Evolutionary conservation across 2,113 vertebrate species (phyloP).

Genomic region (Megaleporinus macrocephalus): DNA sequence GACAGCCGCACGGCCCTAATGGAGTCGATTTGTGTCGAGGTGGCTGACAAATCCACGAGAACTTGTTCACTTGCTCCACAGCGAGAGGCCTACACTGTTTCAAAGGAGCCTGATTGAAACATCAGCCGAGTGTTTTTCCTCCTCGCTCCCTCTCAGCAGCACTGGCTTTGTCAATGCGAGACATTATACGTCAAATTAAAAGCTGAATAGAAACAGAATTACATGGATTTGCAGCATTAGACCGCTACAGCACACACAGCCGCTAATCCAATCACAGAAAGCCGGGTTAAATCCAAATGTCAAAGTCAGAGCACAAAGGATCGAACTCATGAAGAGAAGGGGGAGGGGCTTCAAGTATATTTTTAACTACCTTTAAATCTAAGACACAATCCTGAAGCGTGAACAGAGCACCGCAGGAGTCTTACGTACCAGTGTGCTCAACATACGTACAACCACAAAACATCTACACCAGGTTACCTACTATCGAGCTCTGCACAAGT

Average conservation of each 20-base stretch:
- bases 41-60: constrained; percentile 11
- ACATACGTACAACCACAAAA: no score
- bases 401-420: background rate
- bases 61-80: constrained; percentile 31
- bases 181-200: constrained; percentile 40
- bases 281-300: constrained; percentile 19
- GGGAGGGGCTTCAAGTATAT: background rate
- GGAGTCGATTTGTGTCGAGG: background rate
- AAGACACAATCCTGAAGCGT: background rate
- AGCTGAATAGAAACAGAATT: constrained; percentile 31
- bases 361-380: background rate
- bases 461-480: background rate
- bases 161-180: constrained; percentile 16
- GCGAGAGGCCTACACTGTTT: constrained; percentile 2
- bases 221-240: constrained; percentile 31
- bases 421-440: no score
- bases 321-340: background rate
- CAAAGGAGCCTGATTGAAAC: constrained; percentile 39
- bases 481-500: background rate
- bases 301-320: background rate
- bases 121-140: background rate
- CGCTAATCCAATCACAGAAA: constrained; percentile 39
- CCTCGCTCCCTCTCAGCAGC: background rate
- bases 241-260: background rate
- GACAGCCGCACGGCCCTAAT: background rate